Evolutionary conservation across 2,113 vertebrate genomes (phyloP).

Genomic region (Otis tarda): DNA sequence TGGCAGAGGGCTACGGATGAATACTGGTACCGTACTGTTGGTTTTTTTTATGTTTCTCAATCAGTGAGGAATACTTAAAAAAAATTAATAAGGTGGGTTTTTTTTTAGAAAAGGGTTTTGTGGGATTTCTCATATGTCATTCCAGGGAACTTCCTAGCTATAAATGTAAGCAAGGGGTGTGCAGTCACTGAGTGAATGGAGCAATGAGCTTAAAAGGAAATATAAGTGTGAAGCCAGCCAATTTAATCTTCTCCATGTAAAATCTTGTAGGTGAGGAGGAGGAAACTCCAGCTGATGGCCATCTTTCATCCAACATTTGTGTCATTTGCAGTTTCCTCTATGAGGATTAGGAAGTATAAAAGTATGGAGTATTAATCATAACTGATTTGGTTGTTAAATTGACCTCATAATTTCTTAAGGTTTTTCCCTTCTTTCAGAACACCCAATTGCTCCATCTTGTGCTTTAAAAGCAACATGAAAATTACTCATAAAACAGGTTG

Average conservation of each 20-base stretch:
- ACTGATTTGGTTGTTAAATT: constrained; percentile 7
- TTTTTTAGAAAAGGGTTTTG: neutral
- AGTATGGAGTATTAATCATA: constrained; percentile 20
- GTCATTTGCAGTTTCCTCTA: constrained; percentile 29
- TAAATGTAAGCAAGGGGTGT: neutral
- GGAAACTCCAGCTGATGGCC: constrained; percentile 20
- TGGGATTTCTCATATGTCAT: neutral
- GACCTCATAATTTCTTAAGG: neutral
- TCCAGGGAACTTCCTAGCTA: neutral
- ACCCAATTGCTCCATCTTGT: neutral
- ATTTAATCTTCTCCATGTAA: constrained; percentile 52
- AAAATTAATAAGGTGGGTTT: neutral
- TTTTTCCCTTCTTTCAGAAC: neutral
- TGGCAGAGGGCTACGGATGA: neutral
- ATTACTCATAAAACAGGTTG: neutral
- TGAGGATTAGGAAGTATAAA: neutral
- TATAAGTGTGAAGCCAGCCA: constrained; percentile 30
- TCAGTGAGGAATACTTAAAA: neutral
- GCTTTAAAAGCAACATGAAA: neutral
- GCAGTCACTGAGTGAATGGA: neutral
- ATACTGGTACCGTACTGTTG: accelerated
- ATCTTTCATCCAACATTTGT: constrained; percentile 33
- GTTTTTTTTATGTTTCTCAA: neutral
- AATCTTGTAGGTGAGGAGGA: neutral
- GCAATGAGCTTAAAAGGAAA: constrained; percentile 27